Conservation (phyloP, 2,797 vertebrate species). For the Synanceia verrucosa region DNA sequence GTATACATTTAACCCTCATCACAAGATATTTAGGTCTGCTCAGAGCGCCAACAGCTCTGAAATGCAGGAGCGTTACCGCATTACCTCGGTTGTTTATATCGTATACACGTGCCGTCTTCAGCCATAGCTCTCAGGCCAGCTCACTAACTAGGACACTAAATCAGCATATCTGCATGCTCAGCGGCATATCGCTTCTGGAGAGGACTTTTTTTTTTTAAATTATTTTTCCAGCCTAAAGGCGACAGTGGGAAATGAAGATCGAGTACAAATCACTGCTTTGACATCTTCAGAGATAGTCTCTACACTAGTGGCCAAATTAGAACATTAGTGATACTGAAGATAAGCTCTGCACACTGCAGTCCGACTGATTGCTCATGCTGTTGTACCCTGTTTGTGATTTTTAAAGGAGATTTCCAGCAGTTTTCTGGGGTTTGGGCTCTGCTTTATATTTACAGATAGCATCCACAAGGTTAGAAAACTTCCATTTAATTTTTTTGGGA, state of each 20-base stretch:
- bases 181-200: conserved; percentile 42
- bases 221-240: conserved; percentile 8
- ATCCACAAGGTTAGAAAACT: too few relatives aligned
- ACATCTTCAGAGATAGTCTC: conserved; percentile 34
- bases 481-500: too few relatives aligned
- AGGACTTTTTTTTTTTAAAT: conserved; percentile 8
- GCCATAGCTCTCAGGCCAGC: conserved; percentile 69
- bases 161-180: conserved; percentile 68
- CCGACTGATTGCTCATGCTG: background rate
- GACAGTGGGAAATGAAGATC: conserved; percentile 13
- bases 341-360: conserved; percentile 29
- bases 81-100: conserved; percentile 74
- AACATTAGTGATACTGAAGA: background rate
- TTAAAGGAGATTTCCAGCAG: conserved; percentile 55
- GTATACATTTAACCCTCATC: conserved; percentile 65
- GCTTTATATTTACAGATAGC: background rate
- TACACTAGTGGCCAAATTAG: conserved; percentile 40
- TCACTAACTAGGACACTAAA: conserved; percentile 61
- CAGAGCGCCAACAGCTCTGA: conserved; percentile 50
- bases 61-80: conserved; percentile 61
- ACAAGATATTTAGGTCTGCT: conserved; percentile 61
- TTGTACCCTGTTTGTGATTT: background rate
- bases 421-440: conserved; percentile 14
- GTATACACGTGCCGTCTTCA: conserved; percentile 52
- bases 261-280: conserved; percentile 49